Conservation (phyloP, 1,140 invertebrate species). For the Halotydeus destructor region DNA sequence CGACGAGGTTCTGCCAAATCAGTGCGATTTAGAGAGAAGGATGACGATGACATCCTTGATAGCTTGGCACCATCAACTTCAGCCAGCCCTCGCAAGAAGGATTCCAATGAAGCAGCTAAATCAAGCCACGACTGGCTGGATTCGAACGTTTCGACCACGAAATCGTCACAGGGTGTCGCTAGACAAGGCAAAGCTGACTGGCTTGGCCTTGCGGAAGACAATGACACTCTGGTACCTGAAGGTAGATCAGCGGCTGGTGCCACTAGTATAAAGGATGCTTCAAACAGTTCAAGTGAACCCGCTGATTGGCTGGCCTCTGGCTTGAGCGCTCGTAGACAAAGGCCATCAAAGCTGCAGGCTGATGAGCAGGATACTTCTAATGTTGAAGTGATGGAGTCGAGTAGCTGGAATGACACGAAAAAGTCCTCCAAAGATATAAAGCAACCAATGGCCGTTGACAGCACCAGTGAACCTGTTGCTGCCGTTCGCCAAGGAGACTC, state of each 20-base stretch:
- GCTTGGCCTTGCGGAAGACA: background rate
- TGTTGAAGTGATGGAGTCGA: no score
- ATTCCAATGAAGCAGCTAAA: no score
- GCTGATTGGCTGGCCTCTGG: constrained; percentile 7
- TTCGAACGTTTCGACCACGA: background rate
- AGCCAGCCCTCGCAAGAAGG: background rate
- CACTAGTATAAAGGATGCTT: background rate
- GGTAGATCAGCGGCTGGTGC: background rate
- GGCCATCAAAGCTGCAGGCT: background rate
- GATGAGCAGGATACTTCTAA: no score
- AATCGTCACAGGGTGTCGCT: background rate
- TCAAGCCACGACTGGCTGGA: no score
- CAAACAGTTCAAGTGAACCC: background rate
- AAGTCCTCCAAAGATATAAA: no score
- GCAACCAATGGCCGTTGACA: no score
- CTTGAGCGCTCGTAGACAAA: constrained; percentile 5
- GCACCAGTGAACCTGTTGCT: no score
- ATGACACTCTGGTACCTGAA: no score
- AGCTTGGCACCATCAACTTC: background rate
- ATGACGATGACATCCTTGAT: background rate
- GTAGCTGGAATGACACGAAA: no score
- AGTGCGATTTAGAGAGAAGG: constrained; percentile 1
- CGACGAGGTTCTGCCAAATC: constrained; percentile 3
- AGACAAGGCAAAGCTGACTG: background rate
- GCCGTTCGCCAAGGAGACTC: no score